phyloP scores from a whole-genome alignment of 2,113 vertebrate genomes.

The Calyptommatus sinebrachiatus region DNA sequence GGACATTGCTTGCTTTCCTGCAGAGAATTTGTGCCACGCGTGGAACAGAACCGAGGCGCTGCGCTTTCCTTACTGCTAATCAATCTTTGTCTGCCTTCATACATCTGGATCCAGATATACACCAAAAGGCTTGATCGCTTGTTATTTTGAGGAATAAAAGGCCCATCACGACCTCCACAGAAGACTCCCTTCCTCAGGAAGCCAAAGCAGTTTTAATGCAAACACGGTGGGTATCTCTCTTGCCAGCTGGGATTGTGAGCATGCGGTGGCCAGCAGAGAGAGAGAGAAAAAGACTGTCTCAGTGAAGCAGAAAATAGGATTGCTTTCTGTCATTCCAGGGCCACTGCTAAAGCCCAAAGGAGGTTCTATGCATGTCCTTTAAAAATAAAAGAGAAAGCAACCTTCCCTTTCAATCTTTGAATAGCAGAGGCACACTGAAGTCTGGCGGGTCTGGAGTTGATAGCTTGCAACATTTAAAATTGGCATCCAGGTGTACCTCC shows the following conservation, averaged over 20 bases:
- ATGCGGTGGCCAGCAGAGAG: rapidly evolving
- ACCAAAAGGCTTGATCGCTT: neutral
- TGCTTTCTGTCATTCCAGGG: constrained; percentile 23
- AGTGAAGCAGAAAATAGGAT: constrained; percentile 57
- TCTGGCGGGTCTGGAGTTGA: neutral
- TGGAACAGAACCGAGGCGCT: rapidly evolving
- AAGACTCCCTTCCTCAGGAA: neutral
- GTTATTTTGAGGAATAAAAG: neutral
- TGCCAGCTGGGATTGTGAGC: constrained; percentile 29
- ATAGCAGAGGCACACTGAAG: neutral
- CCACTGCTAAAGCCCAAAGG: constrained; percentile 12
- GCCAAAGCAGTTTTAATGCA: neutral
- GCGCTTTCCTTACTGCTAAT: rapidly evolving
- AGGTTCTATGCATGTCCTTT: constrained; percentile 30
- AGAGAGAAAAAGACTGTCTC: constrained; percentile 3
- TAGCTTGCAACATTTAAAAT: neutral
- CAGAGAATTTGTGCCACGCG: neutral
- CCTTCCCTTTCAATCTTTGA: neutral
- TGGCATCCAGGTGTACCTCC: too few species aligned
- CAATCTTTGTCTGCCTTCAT: rapidly evolving
- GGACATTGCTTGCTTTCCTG: neutral
- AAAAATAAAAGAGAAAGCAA: neutral
- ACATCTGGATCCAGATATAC: neutral
- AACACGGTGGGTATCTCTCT: neutral
- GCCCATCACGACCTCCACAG: neutral